These are phyloP conservation scores for Callyntrura sp. DNA, from an alignment of 2,888 invertebrate species.

Conservation along the genomic window DNA sequence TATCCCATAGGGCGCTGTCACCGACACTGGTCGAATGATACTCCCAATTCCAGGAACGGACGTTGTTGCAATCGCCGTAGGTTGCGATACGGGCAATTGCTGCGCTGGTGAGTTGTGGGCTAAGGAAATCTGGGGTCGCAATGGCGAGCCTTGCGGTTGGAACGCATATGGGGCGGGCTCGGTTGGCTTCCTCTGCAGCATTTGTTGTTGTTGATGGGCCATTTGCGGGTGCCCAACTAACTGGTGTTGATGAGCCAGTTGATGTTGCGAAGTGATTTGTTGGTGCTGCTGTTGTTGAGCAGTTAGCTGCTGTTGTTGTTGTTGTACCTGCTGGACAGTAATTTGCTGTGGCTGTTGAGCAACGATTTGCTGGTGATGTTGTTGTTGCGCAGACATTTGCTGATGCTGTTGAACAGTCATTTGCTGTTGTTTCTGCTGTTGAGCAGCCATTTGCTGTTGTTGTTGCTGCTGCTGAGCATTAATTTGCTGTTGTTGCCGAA, in stretches of 20 bases:
- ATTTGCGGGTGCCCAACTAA: constrained; percentile 42
- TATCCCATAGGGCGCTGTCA: constrained; percentile 43
- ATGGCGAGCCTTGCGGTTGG: constrained; percentile 40
- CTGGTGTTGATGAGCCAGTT: constrained; percentile 63
- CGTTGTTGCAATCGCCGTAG: constrained; percentile 21
- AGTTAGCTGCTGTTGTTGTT: constrained; percentile 71
- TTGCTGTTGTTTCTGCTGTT: constrained; percentile 83
- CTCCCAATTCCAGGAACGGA: constrained; percentile 11
- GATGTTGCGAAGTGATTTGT: constrained; percentile 84
- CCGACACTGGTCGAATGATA: constrained; percentile 59
- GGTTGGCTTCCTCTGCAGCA: constrained; percentile 50
- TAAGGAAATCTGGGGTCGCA: constrained; percentile 53
- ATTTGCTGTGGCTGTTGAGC: constrained; percentile 65
- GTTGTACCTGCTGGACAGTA: background rate
- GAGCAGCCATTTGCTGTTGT: constrained; percentile 78
- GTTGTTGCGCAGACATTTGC: constrained; percentile 77
- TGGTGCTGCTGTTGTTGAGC: constrained; percentile 83
- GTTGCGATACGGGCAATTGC: constrained; percentile 52
- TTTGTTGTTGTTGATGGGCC: constrained; percentile 85
- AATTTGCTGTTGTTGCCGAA: constrained; percentile 86
- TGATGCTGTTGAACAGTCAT: constrained; percentile 73
- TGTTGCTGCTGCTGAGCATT: constrained; percentile 83
- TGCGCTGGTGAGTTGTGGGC: constrained; percentile 23
- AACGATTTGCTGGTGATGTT: constrained; percentile 61
- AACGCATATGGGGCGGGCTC: constrained; percentile 65